Evolutionary conservation across 1,140 invertebrate genomes (phyloP), one percentile per base, ranked within the genome.

Genomic region (Orchesella cincta): DNA sequence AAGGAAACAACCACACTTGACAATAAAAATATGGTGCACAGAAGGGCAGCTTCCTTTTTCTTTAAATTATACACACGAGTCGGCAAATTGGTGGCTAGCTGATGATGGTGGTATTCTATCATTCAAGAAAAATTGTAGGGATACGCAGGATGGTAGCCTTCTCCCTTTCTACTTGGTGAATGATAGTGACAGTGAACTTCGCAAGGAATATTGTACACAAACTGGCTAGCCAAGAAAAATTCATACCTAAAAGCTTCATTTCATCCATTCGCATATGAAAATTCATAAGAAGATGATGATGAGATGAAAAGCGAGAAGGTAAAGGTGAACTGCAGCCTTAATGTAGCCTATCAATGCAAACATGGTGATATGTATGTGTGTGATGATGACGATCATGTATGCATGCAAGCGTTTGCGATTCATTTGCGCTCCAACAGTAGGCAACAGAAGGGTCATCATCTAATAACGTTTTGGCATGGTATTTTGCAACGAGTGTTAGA

Each of bases 181-280:
- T 67, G 62, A 67, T 67, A 67, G 62, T 67, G 62, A 67, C 62
- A 67, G 62, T 67, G 62, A 67, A 67, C 62, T 67, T 67, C 26
- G 29, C 62, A 29, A 26, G 26, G 26, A 67, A 14, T 67, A 67
- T 31, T 31, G 29, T 67, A 29, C 29, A 67, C 12, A 67, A 67
- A 67, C 62, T 67, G 62, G 62, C 62, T 67, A 67, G 62, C 62
- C 62, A 67, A 67, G 62, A 67, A 67, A 67, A 67, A 67, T 31
- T 3, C 23, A 33, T 26, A 46, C n/a, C n/a, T n/a, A n/a, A n/a
- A n/a, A n/a, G n/a, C n/a, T n/a, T n/a, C n/a, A n/a, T n/a, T n/a
- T n/a, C n/a, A n/a, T n/a, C n/a, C n/a, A n/a, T n/a, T n/a, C n/a
- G n/a, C n/a, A n/a, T n/a, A 46, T 46, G 20, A 46, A 8, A 46